Evolutionary conservation across 2,888 invertebrate species (phyloP), one percentile per base, ranked within the genome.

Genomic region (Perdita meconis): DNA sequence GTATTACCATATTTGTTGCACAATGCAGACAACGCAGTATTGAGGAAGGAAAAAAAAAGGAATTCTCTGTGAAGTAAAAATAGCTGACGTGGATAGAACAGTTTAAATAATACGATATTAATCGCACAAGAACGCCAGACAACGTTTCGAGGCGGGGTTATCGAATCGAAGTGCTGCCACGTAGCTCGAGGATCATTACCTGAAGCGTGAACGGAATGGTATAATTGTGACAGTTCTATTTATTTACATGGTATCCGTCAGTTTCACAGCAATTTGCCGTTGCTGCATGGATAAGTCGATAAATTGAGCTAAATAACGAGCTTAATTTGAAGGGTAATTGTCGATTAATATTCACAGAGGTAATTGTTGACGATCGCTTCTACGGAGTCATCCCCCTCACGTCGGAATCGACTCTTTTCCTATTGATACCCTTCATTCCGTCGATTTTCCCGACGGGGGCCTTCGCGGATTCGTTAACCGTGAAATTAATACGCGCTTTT

Each of bases 261-360:
- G 36, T 50, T 30, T 19, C 38, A 13, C 44, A 19, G 53, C 51
- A 59, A 53, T 47, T 55, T 26, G 3, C 51, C 26, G 44, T 44
- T 30, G 10, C 19, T 34, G 10, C 26, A 3, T 22, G 51, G 24
- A 36, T 42, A 42, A 56, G 24, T 60, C 59, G 66, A 72, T 66
- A 67, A 66, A 42, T n/a, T 30, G 53, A 19, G 44, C 30, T 24
- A 67, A 55, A 55, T 61, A 73, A 68, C 40, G 55, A 73, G 38
- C 47, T 8, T 22, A 53, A 53, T 40, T 55, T 24, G 36, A 10
- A 50, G 22, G 30, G 61, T 61, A 68, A 68, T 61, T 55, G 55
- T 40, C 55, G 47, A 73, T 73, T 61, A 68, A 68, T 73, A 68
- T 61, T 68, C 50, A 34, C 38, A 36, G 47, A 22, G 38, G 36